Percentiles rank a stretch among this genome's conserved stretches.
phyloP scores from a whole-genome alignment of 2,113 vertebrate genomes.

The Heliornis fulica region DNA sequence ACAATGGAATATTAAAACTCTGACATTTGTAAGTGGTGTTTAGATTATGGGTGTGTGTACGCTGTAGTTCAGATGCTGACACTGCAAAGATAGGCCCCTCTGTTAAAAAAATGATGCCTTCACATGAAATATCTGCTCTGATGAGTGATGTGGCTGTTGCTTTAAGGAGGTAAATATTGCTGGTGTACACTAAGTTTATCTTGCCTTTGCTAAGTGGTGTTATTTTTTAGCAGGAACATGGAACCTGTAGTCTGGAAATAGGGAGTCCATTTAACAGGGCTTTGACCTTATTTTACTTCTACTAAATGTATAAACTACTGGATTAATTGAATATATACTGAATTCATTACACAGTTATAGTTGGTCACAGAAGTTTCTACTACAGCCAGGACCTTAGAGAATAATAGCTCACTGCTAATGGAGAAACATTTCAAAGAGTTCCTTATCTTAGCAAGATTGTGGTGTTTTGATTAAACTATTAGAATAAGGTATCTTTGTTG shows the following conservation, averaged over 20 bases:
- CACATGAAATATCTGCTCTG: not conserved
- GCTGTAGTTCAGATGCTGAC: not conserved
- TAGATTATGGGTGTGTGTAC: not conserved
- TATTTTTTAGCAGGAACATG: not conserved
- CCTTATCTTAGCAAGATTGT: not conserved
- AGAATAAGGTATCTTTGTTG: not conserved
- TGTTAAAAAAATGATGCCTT: not conserved
- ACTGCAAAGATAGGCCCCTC: not conserved
- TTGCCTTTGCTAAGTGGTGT: not conserved
- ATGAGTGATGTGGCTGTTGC: not conserved
- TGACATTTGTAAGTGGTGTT: not conserved
- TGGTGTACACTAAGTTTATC: not conserved
- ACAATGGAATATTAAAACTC: not conserved
- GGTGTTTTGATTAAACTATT: not conserved
- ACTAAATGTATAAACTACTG: not conserved
- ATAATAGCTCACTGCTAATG: not conserved
- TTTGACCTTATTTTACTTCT: not conserved
- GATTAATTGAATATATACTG: not conserved
- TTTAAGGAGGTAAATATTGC: not conserved
- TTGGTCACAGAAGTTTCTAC: not conserved
- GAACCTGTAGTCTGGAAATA: not conserved
- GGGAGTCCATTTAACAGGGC: not conserved
- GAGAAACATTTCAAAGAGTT: not conserved
- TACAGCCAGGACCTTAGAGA: not conserved
- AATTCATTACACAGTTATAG: not conserved